Evolutionary conservation across 2,113 vertebrate genomes (phyloP).

Genomic region (Martes martes): DNA sequence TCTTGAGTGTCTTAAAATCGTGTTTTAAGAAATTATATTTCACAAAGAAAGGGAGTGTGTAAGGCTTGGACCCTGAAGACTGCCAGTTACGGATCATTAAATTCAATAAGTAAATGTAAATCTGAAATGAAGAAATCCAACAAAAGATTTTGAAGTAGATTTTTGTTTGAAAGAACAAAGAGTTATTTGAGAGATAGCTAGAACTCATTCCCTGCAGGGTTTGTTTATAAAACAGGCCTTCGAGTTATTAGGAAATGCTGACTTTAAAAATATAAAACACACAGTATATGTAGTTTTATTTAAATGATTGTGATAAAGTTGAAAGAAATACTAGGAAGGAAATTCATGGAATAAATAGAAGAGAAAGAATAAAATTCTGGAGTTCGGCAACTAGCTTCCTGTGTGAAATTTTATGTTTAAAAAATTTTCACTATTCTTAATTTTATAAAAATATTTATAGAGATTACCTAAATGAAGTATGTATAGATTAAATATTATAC

Average conservation of each 20-base stretch:
- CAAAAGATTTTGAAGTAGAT: constrained; percentile 51
- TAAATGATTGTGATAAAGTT: constrained; percentile 16
- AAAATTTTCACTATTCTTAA: constrained; percentile 12
- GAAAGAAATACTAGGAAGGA: constrained; percentile 23
- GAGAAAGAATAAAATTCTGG: constrained; percentile 22
- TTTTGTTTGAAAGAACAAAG: constrained; percentile 38
- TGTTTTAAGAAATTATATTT: constrained; percentile 75
- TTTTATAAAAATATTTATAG: constrained; percentile 23
- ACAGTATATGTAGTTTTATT: constrained; percentile 21
- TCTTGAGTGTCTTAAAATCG: constrained; percentile 73
- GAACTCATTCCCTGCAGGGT: not conserved
- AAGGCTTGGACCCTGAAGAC: constrained; percentile 69
- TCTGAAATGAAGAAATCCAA: constrained; percentile 74
- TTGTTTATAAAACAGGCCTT: constrained; percentile 45
- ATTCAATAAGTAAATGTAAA: constrained; percentile 77
- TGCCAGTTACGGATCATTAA: constrained; percentile 77
- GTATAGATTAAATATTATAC: not conserved
- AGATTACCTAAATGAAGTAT: not conserved
- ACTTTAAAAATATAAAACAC: constrained; percentile 17
- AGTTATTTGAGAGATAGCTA: not conserved
- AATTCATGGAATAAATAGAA: not conserved
- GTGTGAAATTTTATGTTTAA: constrained; percentile 4
- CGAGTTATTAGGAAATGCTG: constrained; percentile 27
- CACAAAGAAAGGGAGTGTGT: constrained; percentile 74
- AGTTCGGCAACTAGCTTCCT: constrained; percentile 12